Evolutionary conservation across 1,140 invertebrate genomes (phyloP), one percentile per base, ranked within the genome.

Genomic region (Pachyrhynchus sulphureomaculatus): DNA sequence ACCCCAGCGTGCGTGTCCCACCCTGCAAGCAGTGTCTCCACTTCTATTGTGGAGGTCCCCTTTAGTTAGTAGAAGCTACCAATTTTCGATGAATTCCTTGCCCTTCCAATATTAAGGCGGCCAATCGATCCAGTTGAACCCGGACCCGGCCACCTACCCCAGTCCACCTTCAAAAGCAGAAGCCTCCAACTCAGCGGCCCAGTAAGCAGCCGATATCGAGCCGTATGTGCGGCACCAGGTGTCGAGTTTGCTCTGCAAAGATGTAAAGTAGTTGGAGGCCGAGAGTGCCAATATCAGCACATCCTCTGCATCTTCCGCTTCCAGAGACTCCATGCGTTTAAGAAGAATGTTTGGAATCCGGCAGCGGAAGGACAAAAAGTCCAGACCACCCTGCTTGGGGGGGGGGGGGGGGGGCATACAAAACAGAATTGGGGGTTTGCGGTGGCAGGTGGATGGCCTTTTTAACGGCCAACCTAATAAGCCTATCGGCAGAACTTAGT

Each of bases 401-500:
- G n/a, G n/a, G n/a, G n/a, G n/a, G 41, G 45, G 4, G 64, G 36
- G 32, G 62, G 41, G n/a, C n/a, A n/a, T n/a, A n/a, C n/a, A n/a
- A 58, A 26, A 2, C 34, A 17, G n/a, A n/a, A 15, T 68, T 37
- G 0, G 37, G 55, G 1, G 60, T 68, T 8, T 68, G 57, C 0
- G 13, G 17, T 15, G 34, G 20, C 0, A 68, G 56, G 48, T 70
- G 68, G 1, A 68, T 37, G 12, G 24, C 15, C 4, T n/a, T 8
- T 29, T 61, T 64, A 0, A 65, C 29, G 0, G 33, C 10, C 9
- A 23, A 17, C 32, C 51, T 41, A 6, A 71, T 53, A 4, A 71
- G 10, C 9, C 65, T 15, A 42, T 69, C 66, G 0, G 44, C 54
- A 13, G 68, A 63, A 0, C 33, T 23, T 0, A 67, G 47, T 8